Evolutionary conservation across 92 coral and sea anemone species (phyloP), one percentile per base, ranked within the genome.

Genomic region (Pocillopora meandrina): DNA sequence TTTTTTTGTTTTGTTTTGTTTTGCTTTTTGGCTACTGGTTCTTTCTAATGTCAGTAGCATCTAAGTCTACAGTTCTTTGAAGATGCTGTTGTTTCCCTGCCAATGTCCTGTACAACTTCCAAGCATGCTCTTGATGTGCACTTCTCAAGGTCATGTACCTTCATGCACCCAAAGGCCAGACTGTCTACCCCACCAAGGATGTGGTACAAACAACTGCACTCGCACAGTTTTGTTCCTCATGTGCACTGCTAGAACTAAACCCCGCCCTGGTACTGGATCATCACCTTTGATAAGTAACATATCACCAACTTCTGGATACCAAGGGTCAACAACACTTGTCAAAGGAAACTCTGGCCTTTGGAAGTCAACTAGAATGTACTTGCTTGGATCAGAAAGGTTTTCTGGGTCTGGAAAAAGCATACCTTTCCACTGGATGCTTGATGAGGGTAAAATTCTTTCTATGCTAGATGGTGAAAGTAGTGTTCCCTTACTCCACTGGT

Each of bases 281-380:
- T 87, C 90, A 36, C 90, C 90, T 33, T 87, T 87, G 14, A 87
- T 56, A 20, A 87, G 90, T 21, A 87, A 14, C 86, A 80, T 87
- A 61, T 87, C 90, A 23, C 85, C 90, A 63, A 87, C 86, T 79
- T 87, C 90, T n/a, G 90, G 85, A 74, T 87, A 80, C 12, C 71
- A 15, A 5, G 90, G 90, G 21, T 80, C 90, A 55, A 87, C 65
- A 10, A 80, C 90, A 73, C 76, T 65, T 8, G 86, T 5, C 21
- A 87, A 33, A 55, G 86, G 86, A 80, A 87, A 80, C 57, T 19
- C 23, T 31, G 61, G 76, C 19, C 85, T 72, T 56, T 79, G 68
- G 14, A 17, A 80, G 74, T 87, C 86, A 31, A 73, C 33, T 9
- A 55, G 17, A 52, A 80, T 68, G 59, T 72, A 87, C 20, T 56